These are phyloP conservation scores for Microtus oregoni DNA, from an alignment of 2,113 vertebrate species.

Conservation along the genomic window DNA sequence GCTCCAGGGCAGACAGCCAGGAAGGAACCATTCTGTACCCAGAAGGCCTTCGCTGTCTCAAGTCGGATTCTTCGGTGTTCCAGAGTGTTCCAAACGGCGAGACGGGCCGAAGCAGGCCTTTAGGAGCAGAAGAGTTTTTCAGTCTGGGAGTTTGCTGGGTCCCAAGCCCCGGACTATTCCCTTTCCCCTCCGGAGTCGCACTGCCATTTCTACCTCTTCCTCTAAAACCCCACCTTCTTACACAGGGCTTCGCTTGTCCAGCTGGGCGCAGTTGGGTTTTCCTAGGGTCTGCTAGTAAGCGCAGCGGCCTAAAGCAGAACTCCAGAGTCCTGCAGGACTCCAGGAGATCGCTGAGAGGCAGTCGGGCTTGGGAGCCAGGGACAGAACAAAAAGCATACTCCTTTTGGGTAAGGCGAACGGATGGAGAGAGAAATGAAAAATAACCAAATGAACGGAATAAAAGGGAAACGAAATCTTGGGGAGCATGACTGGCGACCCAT, in stretches of 20 bases:
- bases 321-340: background rate
- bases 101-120: background rate
- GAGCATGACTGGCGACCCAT: background rate
- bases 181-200: background rate
- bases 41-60: background rate
- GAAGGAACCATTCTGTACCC: background rate
- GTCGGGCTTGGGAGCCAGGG: background rate
- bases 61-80: background rate
- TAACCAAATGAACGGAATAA: background rate
- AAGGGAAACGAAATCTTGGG: background rate
- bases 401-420: background rate
- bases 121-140: background rate
- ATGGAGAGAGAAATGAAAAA: background rate
- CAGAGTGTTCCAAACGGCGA: background rate
- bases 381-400: background rate
- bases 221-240: slow-evolving; percentile 11
- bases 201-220: background rate
- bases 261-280: background rate
- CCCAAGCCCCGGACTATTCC: fast-evolving
- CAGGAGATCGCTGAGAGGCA: background rate
- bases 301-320: background rate
- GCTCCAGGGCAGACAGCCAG: background rate
- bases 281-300: background rate
- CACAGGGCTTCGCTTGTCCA: background rate
- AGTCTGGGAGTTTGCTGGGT: background rate